Evolutionary conservation across 2,797 vertebrate species (phyloP), one percentile per base, ranked within the genome.

Genomic region (Martes flavigula): DNA sequence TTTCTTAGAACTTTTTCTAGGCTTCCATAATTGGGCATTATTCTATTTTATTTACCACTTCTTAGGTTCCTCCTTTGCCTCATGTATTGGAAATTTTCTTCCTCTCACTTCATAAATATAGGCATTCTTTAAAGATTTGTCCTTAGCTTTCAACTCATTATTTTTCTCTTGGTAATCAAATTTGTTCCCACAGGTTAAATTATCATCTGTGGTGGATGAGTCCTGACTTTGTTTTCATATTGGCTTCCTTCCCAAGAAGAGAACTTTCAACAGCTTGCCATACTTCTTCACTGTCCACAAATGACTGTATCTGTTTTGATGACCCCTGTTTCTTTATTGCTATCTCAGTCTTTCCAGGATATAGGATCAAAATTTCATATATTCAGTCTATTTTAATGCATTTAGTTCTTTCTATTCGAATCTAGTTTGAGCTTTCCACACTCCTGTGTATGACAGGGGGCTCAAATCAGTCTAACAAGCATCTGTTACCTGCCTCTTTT

Each of bases 1-100:
- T 88, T 94, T 96, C 77, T 93, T 87, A 70, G 14, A 96, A 68
- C 8, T 86, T 5, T 87, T 85, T 56, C 32, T 58, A 62, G 21
- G 18, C n/a, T 87, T 96, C 18, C n/a, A 21, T 82, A 90, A 72
- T 73, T 91, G 20, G 56, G 2, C 5, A 40, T 84, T 66, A 77
- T 40, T 94, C n/a, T 83, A 3, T 46, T 56, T 5, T 86, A 4
- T 46, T 60, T 5, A 0, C 14, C 9, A 62, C 3, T 46, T 58
- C 21, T 88, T 14, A 5, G 9, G 1, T 91, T 94, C 51, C 27
- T 87, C 2, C 43, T 94, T 93, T 84, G 32, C 21, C 35, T 95
- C 64, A 84, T 62, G 35, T 79, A 35, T 15, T 75, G 7, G 4
- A 81, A 43, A 51, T 58, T 60, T 78, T 87, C 25, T 81, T 86